Base-by-base conservation (phyloP, 2,888 invertebrate species). In the Drosophila antonietae region DNA sequence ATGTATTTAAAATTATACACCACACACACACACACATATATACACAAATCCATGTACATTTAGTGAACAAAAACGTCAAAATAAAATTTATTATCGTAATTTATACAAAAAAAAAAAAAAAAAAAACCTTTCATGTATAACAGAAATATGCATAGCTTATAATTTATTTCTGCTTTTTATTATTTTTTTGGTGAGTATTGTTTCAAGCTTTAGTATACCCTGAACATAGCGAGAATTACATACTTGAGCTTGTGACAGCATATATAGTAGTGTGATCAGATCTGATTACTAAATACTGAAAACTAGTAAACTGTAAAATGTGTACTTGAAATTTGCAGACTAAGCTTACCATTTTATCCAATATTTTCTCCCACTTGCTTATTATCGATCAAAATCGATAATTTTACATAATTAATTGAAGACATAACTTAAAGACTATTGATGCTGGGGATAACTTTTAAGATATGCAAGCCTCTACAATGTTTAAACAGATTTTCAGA, bases 31-130 rank as follows among this genome's bases (percentile, higher is more conserved):
- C n/a, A 71, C 52, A 78, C 46, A 72, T 41, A 62, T 55, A 73
- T 47, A 78, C 73, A 80, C 78, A 57, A 77, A 75, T 75, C 71
- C 79, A 83, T 85, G 88, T 86, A 88, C 70, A 88, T 87, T 83
- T 83, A 88, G 72, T 35, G 35, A 83, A 73, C 69, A 83, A 83
- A 73, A 70, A 70, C 75, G 76, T 73, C 39, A 76, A 78, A 76
- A 81, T 73, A 83, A 79, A 82, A 74, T 68, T 73, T 76, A 80
- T 80, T 80, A 80, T 72, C 76, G 80, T 85, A 75, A 85, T 78
- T 86, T 83, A 83, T 84, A 82, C 57, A 81, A 71, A 61, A 61
- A 57, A 31, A 31, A n/a, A 20, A 12, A 12, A 3, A 33, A n/a
- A 1, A 20, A 56, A 8, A 18, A 62, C 35, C 31, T 69, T 52